These are phyloP conservation scores for Drosophila austrosaltans DNA, from an alignment of 2,888 invertebrate genomes.

Conservation along the genomic window DNA sequence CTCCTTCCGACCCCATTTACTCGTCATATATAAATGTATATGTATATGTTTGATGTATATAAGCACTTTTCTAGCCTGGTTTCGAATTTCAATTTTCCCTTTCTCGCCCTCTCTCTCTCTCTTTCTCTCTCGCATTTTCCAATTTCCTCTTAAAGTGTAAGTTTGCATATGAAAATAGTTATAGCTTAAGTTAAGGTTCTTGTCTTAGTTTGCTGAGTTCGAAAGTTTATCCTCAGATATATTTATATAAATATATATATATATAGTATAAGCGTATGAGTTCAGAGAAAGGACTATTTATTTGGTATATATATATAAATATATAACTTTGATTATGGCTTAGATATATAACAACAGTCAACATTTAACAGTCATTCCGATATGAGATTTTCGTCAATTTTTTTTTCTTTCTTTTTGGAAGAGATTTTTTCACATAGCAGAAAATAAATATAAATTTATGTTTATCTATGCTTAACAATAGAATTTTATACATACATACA, in stretches of 20 bases:
- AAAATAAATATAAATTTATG: constrained; percentile 30
- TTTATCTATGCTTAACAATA: constrained; percentile 18
- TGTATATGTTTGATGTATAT: not conserved
- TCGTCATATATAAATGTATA: not conserved
- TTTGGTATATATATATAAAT: constrained; percentile 31
- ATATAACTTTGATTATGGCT: constrained; percentile 42
- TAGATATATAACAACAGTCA: constrained; percentile 80
- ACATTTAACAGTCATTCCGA: constrained; percentile 82
- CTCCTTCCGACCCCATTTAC: constrained; percentile 15
- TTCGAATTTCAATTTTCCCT: constrained; percentile 28
- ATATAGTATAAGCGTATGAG: constrained; percentile 50
- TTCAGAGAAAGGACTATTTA: constrained; percentile 41
- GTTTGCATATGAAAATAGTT: constrained; percentile 60
- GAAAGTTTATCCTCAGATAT: constrained; percentile 23
- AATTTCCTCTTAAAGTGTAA: constrained; percentile 37
- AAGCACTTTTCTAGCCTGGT: constrained; percentile 22
- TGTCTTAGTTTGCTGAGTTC: constrained; percentile 14
- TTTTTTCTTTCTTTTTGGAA: constrained; percentile 53
- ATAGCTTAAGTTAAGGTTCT: constrained; percentile 32
- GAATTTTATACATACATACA: constrained; percentile 24
- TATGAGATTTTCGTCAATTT: constrained; percentile 69
- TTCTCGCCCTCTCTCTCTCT: not conserved
- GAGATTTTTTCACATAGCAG: constrained; percentile 56
- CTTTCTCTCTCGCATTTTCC: constrained; percentile 1
- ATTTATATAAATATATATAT: constrained; percentile 35